Base-by-base conservation (phyloP, 2,888 invertebrate genomes). In the Sphaerophoria rueppellii region DNA sequence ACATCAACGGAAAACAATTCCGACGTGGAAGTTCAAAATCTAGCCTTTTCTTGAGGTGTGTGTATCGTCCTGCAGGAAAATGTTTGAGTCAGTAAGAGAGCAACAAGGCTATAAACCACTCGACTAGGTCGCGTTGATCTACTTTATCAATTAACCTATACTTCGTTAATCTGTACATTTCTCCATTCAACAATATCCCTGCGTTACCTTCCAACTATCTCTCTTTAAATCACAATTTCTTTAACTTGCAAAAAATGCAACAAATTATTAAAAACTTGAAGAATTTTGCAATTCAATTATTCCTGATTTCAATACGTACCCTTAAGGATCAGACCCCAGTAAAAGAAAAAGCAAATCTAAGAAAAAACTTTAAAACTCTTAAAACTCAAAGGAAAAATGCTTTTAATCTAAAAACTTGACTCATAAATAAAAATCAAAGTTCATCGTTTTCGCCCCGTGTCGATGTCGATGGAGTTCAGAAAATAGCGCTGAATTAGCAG, bases 381-480 rank as follows among this genome's bases (percentile, higher is more conserved):
- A 14, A 55, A 50, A 61, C 70, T 80, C 40, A 65, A 72, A 71
- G 48, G 55, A 72, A 82, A 24, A 76, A 72, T 81, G 69, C 73
- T 80, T 81, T 85, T 85, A 85, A 85, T 85, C 80, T 85, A 80
- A 85, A 85, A 81, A 85, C 85, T 85, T 85, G 85, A 77, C 85
- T 81, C 85, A 85, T 85, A 85, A 85, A 85, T 85, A 85, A 85
- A 85, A 85, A 85, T 85, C 85, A 85, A 85, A 81, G 80, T 85
- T 85, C 81, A 81, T 85, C 85, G 80, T 81, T 72, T 50, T 34
- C 35, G 43, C 9, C 4, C 4, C n/a, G 32, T 46, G 34, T 16
- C 11, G 11, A 50, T 9, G 16, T 50, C 35, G 46, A 67, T 12
- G 14, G 24, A n/a, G 46, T 5, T 37, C 67, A 32, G 67, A 40